Percentiles rank a stretch among this genome's conserved stretches.
Conservation (phyloP, 2,113 vertebrate species). For the Chloroceryle aenea region DNA sequence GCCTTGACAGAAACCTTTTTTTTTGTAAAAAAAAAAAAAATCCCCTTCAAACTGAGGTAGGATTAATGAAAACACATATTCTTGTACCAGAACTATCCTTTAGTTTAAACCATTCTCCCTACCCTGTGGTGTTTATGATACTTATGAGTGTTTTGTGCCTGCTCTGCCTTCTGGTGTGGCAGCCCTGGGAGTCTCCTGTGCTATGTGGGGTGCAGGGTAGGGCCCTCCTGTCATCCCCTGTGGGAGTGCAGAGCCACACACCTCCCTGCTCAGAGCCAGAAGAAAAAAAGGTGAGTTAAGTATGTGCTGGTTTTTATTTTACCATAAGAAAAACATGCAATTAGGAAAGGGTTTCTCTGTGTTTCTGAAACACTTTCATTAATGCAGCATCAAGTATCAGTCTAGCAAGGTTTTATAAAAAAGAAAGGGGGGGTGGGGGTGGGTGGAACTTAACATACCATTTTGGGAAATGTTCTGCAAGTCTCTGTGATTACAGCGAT, state of each 20-base stretch:
- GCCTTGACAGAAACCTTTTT: not conserved
- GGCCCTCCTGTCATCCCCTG: rapidly evolving
- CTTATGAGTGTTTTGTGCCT: not conserved
- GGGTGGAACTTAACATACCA: slow-evolving; percentile 61
- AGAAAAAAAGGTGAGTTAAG: not conserved
- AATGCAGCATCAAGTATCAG: not conserved
- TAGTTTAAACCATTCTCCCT: not conserved
- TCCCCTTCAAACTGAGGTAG: not conserved
- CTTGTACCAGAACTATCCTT: not conserved
- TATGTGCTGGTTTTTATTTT: not conserved
- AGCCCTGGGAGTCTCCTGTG: not conserved
- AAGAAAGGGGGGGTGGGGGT: not conserved
- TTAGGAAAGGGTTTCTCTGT: not conserved
- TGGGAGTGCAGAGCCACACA: not conserved
- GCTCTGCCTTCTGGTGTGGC: not conserved
- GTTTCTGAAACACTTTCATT: not conserved
- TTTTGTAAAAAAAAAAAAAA: no score
- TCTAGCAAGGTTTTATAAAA: not conserved
- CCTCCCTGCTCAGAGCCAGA: not conserved
- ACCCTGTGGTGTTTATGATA: not conserved
- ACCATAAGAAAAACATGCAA: not conserved
- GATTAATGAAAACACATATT: not conserved
- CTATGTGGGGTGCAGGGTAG: not conserved
- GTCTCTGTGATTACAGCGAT: slow-evolving; percentile 82
- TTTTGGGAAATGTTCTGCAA: slow-evolving; percentile 81